Percentiles rank a stretch among this genome's conserved stretches.
Conservation (phyloP, 2,888 invertebrate genomes). For the Cyclophora punctaria region DNA sequence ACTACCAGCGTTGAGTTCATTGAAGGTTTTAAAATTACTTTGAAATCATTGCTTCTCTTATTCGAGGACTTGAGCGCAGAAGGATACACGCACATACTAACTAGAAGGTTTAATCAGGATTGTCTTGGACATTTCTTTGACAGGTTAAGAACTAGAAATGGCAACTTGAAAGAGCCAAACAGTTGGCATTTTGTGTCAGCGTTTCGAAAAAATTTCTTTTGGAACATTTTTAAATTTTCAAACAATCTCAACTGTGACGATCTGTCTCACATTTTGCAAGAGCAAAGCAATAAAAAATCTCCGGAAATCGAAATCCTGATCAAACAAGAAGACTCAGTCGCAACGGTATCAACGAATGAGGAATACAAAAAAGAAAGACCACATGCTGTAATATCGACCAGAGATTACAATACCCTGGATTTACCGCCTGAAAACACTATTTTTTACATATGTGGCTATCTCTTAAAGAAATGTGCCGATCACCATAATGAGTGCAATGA, state of each 20-base stretch:
- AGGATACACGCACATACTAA: neutral
- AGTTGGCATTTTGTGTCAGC: neutral
- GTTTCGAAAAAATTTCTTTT: constrained; percentile 3
- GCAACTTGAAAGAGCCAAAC: neutral
- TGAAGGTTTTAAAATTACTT: neutral
- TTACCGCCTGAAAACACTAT: neutral
- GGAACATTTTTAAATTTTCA: constrained; percentile 1
- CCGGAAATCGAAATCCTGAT: neutral
- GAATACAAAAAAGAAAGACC: neutral
- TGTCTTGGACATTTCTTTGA: neutral
- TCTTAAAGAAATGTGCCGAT: constrained; percentile 2
- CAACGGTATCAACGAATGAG: neutral
- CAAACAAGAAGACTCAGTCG: neutral
- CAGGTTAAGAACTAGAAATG: neutral
- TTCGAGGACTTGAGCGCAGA: neutral
- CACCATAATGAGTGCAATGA: neutral
- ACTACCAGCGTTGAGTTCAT: neutral
- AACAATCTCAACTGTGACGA: constrained; percentile 1
- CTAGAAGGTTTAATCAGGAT: neutral
- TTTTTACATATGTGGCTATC: constrained; percentile 1
- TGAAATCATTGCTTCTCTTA: neutral
- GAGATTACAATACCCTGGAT: constrained; percentile 1
- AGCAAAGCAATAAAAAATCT: neutral
- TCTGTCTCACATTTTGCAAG: neutral
- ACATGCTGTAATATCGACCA: neutral